Conservation (phyloP, 1,140 invertebrate genomes). For the Drosophila dunni region DNA sequence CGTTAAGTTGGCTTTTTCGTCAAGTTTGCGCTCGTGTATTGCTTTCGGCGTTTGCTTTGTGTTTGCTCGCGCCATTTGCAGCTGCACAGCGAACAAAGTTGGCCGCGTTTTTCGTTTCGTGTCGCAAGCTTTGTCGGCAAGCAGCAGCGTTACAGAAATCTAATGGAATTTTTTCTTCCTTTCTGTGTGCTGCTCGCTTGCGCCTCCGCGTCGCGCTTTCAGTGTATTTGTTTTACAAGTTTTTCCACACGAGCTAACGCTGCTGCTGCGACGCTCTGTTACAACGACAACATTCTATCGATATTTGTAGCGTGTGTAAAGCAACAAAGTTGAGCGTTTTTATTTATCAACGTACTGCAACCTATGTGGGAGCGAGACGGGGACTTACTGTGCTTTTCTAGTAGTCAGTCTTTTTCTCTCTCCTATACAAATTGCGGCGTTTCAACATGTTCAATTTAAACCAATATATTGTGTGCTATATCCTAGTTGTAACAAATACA, state of each 20-base stretch:
- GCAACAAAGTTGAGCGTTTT: slow-evolving; percentile 41
- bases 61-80: slow-evolving; percentile 76
- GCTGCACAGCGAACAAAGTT: slow-evolving; percentile 78
- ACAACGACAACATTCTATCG: slow-evolving; percentile 2
- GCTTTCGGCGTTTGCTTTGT: slow-evolving; percentile 61
- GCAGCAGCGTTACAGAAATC: slow-evolving; percentile 58
- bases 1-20: slow-evolving; percentile 69
- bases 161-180: slow-evolving; percentile 71
- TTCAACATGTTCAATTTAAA: slow-evolving; percentile 67
- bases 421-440: slow-evolving; percentile 85
- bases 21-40: slow-evolving; percentile 62
- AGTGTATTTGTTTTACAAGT: slow-evolving; percentile 64
- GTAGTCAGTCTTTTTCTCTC: slow-evolving; percentile 85
- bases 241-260: slow-evolving; percentile 39
- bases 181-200: slow-evolving; percentile 6
- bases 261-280: background rate
- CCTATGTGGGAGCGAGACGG: slow-evolving; percentile 85
- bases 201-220: background rate
- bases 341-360: slow-evolving; percentile 81
- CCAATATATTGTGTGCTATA: slow-evolving; percentile 23
- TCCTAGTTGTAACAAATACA: slow-evolving; percentile 9
- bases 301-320: slow-evolving; percentile 16
- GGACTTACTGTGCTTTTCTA: slow-evolving; percentile 83
- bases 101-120: slow-evolving; percentile 71
- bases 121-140: slow-evolving; percentile 37